phyloP scores from a whole-genome alignment of 2,113 vertebrate species.

The Cryptomyrus ogoouensis region DNA sequence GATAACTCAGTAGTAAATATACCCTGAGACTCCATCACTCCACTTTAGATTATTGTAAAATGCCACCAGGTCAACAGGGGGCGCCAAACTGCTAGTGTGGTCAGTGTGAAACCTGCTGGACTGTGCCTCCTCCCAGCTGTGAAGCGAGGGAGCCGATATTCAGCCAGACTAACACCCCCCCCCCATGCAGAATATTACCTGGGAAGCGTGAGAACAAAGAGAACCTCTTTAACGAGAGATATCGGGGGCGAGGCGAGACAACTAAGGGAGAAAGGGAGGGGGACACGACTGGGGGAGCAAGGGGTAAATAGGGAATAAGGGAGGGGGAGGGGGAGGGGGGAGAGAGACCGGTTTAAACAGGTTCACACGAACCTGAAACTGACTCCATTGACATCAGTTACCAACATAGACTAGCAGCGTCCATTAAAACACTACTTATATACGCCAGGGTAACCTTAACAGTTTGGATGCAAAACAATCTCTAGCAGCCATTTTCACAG shows the following conservation, averaged over 20 bases:
- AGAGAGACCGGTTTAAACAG: slow-evolving; percentile 15
- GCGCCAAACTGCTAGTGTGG: not conserved
- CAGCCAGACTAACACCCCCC: not conserved
- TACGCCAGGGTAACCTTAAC: not conserved
- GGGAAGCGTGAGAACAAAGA: slow-evolving; percentile 72
- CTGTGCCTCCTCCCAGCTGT: not conserved
- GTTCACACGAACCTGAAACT: slow-evolving; percentile 8
- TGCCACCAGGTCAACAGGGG: not conserved
- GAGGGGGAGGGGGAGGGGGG: slow-evolving; percentile 44
- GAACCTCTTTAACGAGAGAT: slow-evolving; percentile 69
- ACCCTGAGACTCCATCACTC: not conserved
- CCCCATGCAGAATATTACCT: slow-evolving; percentile 65
- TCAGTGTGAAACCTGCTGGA: not conserved
- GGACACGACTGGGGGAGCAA: slow-evolving; percentile 52
- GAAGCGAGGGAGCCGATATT: not conserved
- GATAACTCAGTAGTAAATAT: not conserved
- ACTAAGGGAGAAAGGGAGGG: slow-evolving; percentile 61
- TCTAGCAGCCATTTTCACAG: not conserved
- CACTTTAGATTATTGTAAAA: not conserved
- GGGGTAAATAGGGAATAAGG: slow-evolving; percentile 1
- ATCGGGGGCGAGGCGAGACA: slow-evolving; percentile 60
- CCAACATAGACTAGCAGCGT: not conserved
- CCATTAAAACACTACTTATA: not conserved
- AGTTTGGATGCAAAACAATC: not conserved
- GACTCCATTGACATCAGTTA: not conserved